Base-by-base conservation (phyloP, 2,113 vertebrate genomes). In the Ictalurus punctatus region DNA sequence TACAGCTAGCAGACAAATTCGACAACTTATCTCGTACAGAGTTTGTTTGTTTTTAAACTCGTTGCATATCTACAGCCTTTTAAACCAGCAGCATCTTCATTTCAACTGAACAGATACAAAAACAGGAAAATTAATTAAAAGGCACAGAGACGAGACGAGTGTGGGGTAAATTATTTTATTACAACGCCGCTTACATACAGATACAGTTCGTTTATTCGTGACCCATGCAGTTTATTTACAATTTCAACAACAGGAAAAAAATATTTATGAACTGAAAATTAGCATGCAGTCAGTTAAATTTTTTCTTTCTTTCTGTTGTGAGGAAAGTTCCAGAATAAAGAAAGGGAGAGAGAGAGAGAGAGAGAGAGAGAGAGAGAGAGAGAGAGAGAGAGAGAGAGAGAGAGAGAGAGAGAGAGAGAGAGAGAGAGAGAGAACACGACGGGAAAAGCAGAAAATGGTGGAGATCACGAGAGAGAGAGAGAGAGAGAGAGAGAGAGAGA, bases 101-200 rank as follows among this genome's bases (percentile, higher is more conserved):
- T 71, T 34, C 10, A 65, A 84, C 3, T 6, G 7, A 12, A 71
- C 30, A 84, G 44, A 59, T 7, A 44, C 30, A 73, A 7, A 21
- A 19, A 19, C 1, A 25, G 25, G 40, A 12, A 23, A 34, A 8
- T 19, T 9, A 1, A 85, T 80, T 44, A 1, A 71, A 14, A 69
- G 74, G 63, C 73, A 85, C 88, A 85, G 71, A 89, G 88, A 80
- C 74, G 83, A 85, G 83, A 80, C 74, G 61, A 85, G 83, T 85
- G 88, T 89, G 88, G 89, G 87, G 84, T 85, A 87, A 83, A 92
- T 90, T 83, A 76, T 93, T 95, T 95, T 95, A 96, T 95, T 96
- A 92, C 88, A 92, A 87, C 63, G 37, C 91, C 67, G 74, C 88
- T 80, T 80, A 85, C 83, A 89, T 89, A 89, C 88, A 89, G 73